Evolutionary conservation across 2,113 vertebrate genomes (phyloP).

Genomic region (Emberiza fucata): DNA sequence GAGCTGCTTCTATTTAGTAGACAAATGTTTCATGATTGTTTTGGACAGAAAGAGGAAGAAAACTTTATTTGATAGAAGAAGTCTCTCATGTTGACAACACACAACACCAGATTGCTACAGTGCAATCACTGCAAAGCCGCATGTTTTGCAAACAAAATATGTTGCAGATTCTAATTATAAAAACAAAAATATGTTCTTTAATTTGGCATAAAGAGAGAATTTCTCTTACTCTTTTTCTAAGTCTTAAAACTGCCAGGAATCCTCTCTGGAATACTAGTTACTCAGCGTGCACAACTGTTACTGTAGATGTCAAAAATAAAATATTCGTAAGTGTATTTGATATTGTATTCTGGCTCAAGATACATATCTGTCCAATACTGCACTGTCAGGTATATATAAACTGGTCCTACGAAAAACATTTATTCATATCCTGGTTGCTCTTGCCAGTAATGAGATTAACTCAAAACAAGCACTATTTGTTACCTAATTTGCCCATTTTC

Average conservation of each 20-base stretch:
- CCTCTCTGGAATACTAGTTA: neutral
- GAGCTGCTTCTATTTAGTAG: neutral
- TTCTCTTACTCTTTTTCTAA: neutral
- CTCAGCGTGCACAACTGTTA: neutral
- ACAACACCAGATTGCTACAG: neutral
- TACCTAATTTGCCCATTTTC: neutral
- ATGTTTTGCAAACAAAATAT: conserved; percentile 24
- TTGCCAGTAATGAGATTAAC: neutral
- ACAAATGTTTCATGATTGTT: neutral
- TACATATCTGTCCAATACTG: neutral
- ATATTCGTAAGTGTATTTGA: conserved; percentile 24
- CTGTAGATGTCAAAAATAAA: conserved; percentile 37
- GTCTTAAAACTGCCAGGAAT: neutral
- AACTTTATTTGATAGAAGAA: neutral
- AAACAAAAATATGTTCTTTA: conserved; percentile 10
- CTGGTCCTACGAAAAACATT: neutral
- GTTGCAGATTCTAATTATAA: neutral
- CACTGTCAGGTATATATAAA: neutral
- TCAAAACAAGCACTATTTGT: neutral
- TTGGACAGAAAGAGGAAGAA: neutral
- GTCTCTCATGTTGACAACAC: neutral
- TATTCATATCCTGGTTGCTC: neutral
- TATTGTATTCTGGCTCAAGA: neutral
- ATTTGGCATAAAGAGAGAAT: neutral
- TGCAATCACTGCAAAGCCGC: neutral